A percentile compares a stretch with the other conserved stretches of the same genome.
These are phyloP conservation scores for Nephrotoma appendiculata DNA, from an alignment of 2,888 invertebrate species.

Conservation along the genomic window DNA sequence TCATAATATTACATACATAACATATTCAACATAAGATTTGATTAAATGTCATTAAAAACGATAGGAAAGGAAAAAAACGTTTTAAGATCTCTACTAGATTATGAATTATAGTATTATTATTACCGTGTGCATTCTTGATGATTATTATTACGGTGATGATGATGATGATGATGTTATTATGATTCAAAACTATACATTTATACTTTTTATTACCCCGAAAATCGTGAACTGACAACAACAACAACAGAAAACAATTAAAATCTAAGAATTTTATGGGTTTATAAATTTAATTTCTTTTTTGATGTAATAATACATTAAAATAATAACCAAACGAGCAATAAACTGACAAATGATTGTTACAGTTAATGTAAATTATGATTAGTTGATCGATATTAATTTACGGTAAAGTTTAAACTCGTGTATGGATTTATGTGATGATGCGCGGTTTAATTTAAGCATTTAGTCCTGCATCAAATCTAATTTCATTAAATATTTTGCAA, in stretches of 20 bases:
- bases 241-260: not conserved
- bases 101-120: not conserved
- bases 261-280: not conserved
- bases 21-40: not conserved
- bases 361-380: not conserved
- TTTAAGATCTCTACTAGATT: not conserved
- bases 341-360: not conserved
- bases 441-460: not conserved
- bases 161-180: not conserved
- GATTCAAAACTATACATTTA: not conserved
- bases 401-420: not conserved
- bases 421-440: not conserved
- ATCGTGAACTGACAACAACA: not conserved
- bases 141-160: not conserved
- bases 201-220: not conserved
- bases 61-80: not conserved
- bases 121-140: not conserved
- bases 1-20: not conserved
- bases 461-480: not conserved
- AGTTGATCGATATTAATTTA: not conserved
- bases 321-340: not conserved
- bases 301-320: not conserved
- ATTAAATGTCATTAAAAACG: not conserved
- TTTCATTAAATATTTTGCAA: not conserved
- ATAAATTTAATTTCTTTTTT: not conserved